Base-by-base conservation (phyloP, 2,113 vertebrate genomes). In the Jacana jacana region DNA sequence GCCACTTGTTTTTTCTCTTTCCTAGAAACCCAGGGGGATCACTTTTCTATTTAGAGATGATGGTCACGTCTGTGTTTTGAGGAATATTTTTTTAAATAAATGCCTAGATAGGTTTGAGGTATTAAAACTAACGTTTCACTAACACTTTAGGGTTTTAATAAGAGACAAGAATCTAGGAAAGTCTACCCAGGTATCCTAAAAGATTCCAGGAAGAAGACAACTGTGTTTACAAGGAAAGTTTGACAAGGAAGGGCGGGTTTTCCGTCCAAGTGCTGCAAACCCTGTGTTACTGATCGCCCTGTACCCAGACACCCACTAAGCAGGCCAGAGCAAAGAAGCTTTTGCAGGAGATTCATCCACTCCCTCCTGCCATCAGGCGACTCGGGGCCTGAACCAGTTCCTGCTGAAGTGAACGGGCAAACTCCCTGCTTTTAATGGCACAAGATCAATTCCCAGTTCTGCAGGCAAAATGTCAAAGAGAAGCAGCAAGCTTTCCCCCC, bases 321-420 rank as follows among this genome's bases (percentile, higher is more conserved):
- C 80, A 92, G 72, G 68, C 60, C 68, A 44, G 48, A 96, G 69
- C 81, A 85, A 89, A 87, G 48, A 28, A 33, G 44, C 17, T 94
- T 85, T 46, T 72, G 44, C 25, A 89, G 30, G 76, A 80, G 60
- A 33, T 71, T 60, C 61, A 61, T 10, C 73, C 39, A 9, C 52
- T 92, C 64, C 51, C 35, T 89, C 48, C 51, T 24, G 1, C 19
- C 51, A 20, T 8, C 0, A 0, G 27, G 42, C 87, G 51, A 48
- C 7, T 81, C 64, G 8, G 30, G 64, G 52, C 17, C 69, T 52
- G 48, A 84, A 64, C 16, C n/a, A 70, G 52, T 39, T 66, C 64
- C 64, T 4, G 1, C 17, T 81, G 60, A 55, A 63, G 23, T 1
- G 31, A 81, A 27, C 1, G 5, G 72, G 69, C 55, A 76, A 66